Evolutionary conservation across 2,113 vertebrate species (phyloP).

Genomic region (Pogonocichla stellata): DNA sequence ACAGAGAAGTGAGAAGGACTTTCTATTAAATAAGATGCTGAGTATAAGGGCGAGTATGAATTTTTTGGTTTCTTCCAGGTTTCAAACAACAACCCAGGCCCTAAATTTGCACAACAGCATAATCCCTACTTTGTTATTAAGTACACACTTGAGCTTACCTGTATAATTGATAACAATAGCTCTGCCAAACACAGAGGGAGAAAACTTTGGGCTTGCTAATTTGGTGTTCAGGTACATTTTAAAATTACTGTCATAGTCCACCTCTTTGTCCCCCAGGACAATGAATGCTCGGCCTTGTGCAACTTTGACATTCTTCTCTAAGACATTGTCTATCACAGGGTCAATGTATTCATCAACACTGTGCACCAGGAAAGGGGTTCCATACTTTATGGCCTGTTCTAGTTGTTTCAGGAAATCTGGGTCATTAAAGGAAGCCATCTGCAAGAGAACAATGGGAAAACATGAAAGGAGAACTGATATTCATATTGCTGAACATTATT

Average conservation of each 20-base stretch:
- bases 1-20: not conserved
- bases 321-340: slow-evolving; percentile 91
- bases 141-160: slow-evolving; percentile 72
- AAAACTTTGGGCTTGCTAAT: slow-evolving; percentile 89
- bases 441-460: slow-evolving; percentile 17
- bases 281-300: slow-evolving; percentile 84
- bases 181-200: slow-evolving; percentile 93
- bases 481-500: not conserved
- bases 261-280: slow-evolving; percentile 90
- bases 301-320: slow-evolving; percentile 89
- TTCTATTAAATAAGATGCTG: not conserved
- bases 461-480: not conserved
- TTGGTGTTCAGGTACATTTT: slow-evolving; percentile 94
- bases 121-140: not conserved
- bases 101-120: not conserved
- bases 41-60: not conserved
- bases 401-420: slow-evolving; percentile 94
- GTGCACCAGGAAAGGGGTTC: slow-evolving; percentile 91
- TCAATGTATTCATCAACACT: slow-evolving; percentile 96
- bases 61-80: not conserved
- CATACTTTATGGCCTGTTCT: slow-evolving; percentile 93
- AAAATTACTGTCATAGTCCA: slow-evolving; percentile 93
- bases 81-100: not conserved
- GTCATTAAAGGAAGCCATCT: slow-evolving; percentile 94
- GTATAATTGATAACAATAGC: slow-evolving; percentile 97